Base-by-base conservation (phyloP, 2,113 vertebrate species). In the Microcebus griseorufus region DNA sequence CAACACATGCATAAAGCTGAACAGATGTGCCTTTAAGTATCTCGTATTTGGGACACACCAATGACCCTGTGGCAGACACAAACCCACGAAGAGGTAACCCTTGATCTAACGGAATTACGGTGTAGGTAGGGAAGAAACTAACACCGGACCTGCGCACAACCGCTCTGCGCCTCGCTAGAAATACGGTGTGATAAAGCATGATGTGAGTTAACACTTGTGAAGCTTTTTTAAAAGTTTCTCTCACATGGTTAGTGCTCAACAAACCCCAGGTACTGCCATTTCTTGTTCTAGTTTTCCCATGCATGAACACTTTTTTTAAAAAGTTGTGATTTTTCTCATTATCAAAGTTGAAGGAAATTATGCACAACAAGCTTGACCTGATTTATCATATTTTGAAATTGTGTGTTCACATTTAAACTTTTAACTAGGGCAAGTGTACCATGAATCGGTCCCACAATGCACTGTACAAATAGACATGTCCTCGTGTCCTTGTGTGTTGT, bases 321-420 rank as follows among this genome's bases (percentile, higher is more conserved):
- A 48, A 48, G 9, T 23, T 42, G 32, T 23, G 39, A 34, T 48
- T 13, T 75, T 58, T 88, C 89, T 51, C n/a, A 85, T 81, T 22
- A 88, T 55, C 64, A 48, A 92, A 81, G 4, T 88, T 70, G 18
- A 94, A 88, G 27, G 75, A 95, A 90, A 84, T 73, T 62, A 78
- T 42, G 87, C 60, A 27, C 48, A 73, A 92, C 32, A 84, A 91
- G 32, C 14, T 83, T 69, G 80, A 83, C 58, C 48, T 86, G 48
- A 83, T 83, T 92, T 82, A 25, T 86, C 64, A 48, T n/a, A 69
- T 84, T 80, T 95, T 64, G 87, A 93, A 92, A 45, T 22, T 45
- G 2, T 42, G 20, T 65, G 48, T 8, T 73, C 11, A 39, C 14
- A 76, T 93, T 79, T 78, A 81, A 92, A 72, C 27, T 79, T 83